Evolutionary conservation across 2,113 vertebrate genomes (phyloP).

Genomic region (Megaptera novaeangliae): DNA sequence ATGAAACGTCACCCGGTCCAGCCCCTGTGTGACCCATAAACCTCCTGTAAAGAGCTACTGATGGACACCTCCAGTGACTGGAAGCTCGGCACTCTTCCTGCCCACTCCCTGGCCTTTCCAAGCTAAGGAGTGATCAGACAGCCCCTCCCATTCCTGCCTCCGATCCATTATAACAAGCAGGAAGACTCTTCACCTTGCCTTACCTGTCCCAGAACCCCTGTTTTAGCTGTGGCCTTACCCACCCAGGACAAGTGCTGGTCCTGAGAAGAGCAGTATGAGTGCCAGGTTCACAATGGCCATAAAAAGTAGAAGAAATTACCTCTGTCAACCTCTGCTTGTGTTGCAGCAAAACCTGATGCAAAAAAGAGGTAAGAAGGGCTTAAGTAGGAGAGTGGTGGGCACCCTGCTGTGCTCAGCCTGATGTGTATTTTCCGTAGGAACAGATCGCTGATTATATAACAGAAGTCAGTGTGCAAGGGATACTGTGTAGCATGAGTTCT

Average conservation of each 20-base stretch:
- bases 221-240: background rate
- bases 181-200: background rate
- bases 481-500: background rate
- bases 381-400: background rate
- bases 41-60: background rate
- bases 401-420: background rate
- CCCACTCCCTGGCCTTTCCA: background rate
- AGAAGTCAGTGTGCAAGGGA: background rate
- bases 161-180: background rate
- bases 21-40: rapidly evolving
- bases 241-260: background rate
- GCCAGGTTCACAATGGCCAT: background rate
- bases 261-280: background rate
- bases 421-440: background rate
- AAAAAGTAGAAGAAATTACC: background rate
- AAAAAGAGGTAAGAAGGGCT: background rate
- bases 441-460: background rate
- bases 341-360: background rate
- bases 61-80: background rate
- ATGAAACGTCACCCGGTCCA: background rate
- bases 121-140: background rate
- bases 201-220: background rate
- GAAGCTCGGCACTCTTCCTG: background rate
- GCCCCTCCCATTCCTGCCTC: background rate
- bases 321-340: background rate